phyloP scores from a whole-genome alignment of 1,140 invertebrate genomes.

The Drosophila teissieri region DNA sequence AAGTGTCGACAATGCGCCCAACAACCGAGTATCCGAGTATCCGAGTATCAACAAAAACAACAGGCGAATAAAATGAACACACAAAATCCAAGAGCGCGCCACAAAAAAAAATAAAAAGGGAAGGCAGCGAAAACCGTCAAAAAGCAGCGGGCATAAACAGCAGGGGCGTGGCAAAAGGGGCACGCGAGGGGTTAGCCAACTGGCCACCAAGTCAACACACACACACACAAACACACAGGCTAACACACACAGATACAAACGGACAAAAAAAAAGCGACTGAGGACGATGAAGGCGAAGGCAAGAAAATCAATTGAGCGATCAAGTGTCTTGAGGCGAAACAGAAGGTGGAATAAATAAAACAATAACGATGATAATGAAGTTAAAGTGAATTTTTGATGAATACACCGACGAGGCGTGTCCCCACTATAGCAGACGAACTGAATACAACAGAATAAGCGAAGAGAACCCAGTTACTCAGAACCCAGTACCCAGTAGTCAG shows the following conservation, averaged over 20 bases:
- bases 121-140: slow-evolving; percentile 67
- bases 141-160: slow-evolving; percentile 74
- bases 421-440: slow-evolving; percentile 34
- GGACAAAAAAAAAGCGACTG: slow-evolving; percentile 7
- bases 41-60: slow-evolving; percentile 49
- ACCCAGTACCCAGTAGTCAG: background rate
- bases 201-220: slow-evolving; percentile 43
- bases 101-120: slow-evolving; percentile 19
- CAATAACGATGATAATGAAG: slow-evolving; percentile 84
- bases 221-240: slow-evolving; percentile 4
- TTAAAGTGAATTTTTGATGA: slow-evolving; percentile 84
- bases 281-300: slow-evolving; percentile 48
- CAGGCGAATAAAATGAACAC: slow-evolving; percentile 16
- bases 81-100: background rate
- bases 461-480: slow-evolving; percentile 9
- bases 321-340: slow-evolving; percentile 84
- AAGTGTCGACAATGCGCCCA: slow-evolving; percentile 81
- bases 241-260: slow-evolving; percentile 11
- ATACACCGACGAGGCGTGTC: slow-evolving; percentile 77
- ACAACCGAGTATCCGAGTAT: slow-evolving; percentile 43
- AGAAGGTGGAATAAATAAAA: slow-evolving; percentile 85
- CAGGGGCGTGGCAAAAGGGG: slow-evolving; percentile 26
- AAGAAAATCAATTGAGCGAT: slow-evolving; percentile 84
- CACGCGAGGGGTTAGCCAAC: slow-evolving; percentile 8
- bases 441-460: slow-evolving; percentile 9